Conservation (phyloP, 2,113 vertebrate genomes). For the Cavia aperea region DNA sequence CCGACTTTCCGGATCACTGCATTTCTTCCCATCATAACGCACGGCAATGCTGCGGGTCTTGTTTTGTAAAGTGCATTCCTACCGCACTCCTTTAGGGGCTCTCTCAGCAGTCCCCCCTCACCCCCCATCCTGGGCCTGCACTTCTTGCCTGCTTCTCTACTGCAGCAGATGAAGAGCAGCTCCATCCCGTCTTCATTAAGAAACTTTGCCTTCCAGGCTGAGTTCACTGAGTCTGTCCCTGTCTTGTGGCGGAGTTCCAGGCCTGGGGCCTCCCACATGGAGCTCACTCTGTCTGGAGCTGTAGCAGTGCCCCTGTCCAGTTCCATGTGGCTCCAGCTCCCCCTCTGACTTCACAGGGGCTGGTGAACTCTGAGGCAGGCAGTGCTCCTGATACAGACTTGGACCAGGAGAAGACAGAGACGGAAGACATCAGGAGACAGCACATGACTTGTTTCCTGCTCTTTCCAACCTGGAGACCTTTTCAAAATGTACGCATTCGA, state of each 20-base stretch:
- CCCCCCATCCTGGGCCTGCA: neutral
- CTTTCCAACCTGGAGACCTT: neutral
- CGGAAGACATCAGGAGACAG: neutral
- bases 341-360: neutral
- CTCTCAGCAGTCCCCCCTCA: neutral
- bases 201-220: too few species aligned
- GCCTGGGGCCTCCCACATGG: fast-evolving
- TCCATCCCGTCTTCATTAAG: neutral
- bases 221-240: neutral
- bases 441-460: neutral
- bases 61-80: neutral
- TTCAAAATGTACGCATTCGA: neutral
- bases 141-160: neutral
- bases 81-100: neutral
- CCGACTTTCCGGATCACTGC: neutral
- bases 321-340: neutral
- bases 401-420: neutral
- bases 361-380: neutral
- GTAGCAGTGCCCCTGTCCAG: fast-evolving
- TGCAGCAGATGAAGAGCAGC: neutral
- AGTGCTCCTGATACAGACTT: neutral
- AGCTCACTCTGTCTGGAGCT: neutral
- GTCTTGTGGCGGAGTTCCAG: neutral
- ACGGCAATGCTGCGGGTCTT: neutral
- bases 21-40: neutral